These are phyloP conservation scores for Shargacucullia verbasci DNA, from an alignment of 2,888 invertebrate genomes.

Conservation along the genomic window DNA sequence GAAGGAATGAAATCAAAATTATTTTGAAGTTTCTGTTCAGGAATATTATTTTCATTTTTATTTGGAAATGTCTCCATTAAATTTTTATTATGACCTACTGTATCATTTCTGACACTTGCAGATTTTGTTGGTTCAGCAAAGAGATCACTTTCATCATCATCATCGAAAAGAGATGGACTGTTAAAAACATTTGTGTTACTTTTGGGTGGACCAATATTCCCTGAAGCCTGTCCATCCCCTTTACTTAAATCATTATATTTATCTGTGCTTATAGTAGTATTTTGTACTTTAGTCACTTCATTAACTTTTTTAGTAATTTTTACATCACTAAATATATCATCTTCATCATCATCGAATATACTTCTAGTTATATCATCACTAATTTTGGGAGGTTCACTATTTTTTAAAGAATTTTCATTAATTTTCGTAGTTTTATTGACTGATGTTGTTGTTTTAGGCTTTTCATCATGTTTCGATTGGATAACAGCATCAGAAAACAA, in stretches of 20 bases:
- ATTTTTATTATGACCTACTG: conserved; percentile 10
- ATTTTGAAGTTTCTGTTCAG: not conserved
- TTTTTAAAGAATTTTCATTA: conserved; percentile 17
- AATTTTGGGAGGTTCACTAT: conserved; percentile 28
- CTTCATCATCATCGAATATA: conserved; percentile 74
- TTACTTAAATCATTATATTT: conserved; percentile 22
- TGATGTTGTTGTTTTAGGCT: conserved; percentile 7
- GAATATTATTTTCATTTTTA: conserved; percentile 3
- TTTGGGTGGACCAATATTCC: conserved; percentile 23
- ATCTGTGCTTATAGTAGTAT: conserved; percentile 18
- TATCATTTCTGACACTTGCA: not conserved
- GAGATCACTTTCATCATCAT: conserved; percentile 62
- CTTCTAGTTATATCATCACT: conserved; percentile 47
- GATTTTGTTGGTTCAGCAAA: conserved; percentile 47
- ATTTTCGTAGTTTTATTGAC: conserved; percentile 6
- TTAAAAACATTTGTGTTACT: conserved; percentile 40
- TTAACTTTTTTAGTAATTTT: conserved; percentile 28
- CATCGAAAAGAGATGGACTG: conserved; percentile 71
- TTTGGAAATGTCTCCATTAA: not conserved
- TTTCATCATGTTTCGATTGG: conserved; percentile 24
- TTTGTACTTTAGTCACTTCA: conserved; percentile 31
- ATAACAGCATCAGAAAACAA: conserved; percentile 50
- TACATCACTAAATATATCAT: conserved; percentile 66
- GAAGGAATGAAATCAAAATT: not conserved
- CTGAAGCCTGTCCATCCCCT: conserved; percentile 1